Evolutionary conservation across 1,140 invertebrate species (phyloP).

Genomic region (Drosophila leontia): DNA sequence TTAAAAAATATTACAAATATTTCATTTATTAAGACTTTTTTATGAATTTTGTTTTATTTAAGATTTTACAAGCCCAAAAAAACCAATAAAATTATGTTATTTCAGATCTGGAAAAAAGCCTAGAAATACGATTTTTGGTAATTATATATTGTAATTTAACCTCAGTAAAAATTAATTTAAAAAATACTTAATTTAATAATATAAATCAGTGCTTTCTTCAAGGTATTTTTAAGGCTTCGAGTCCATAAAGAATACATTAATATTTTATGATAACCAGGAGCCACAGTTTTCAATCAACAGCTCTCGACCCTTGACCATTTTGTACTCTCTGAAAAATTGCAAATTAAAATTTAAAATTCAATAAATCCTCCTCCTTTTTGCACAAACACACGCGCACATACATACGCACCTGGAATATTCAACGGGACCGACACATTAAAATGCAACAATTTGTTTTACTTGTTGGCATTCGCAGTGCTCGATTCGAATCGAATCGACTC

Average conservation of each 20-base stretch:
- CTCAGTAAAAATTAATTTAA: background rate
- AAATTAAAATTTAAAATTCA: slow-evolving; percentile 83
- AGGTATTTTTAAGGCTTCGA: background rate
- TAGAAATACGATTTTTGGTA: background rate
- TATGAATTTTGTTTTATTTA: background rate
- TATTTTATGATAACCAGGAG: slow-evolving; percentile 7
- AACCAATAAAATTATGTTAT: background rate
- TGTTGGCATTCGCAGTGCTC: slow-evolving; percentile 55
- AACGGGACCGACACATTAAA: slow-evolving; percentile 66
- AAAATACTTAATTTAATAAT: too few species aligned
- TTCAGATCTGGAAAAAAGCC: background rate
- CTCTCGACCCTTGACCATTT: background rate
- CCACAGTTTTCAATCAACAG: slow-evolving; percentile 9
- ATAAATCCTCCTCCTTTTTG: slow-evolving; percentile 58
- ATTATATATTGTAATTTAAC: background rate
- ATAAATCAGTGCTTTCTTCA: background rate
- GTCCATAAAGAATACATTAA: background rate
- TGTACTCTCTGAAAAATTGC: slow-evolving; percentile 45
- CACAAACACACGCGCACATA: background rate
- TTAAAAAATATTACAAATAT: background rate
- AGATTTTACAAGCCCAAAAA: too few species aligned
- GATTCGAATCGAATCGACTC: slow-evolving; percentile 16
- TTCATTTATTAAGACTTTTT: too few species aligned
- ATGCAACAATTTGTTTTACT: slow-evolving; percentile 83
- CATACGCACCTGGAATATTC: slow-evolving; percentile 48